phyloP scores from a whole-genome alignment of 2,797 vertebrate genomes.

The Falco peregrinus region DNA sequence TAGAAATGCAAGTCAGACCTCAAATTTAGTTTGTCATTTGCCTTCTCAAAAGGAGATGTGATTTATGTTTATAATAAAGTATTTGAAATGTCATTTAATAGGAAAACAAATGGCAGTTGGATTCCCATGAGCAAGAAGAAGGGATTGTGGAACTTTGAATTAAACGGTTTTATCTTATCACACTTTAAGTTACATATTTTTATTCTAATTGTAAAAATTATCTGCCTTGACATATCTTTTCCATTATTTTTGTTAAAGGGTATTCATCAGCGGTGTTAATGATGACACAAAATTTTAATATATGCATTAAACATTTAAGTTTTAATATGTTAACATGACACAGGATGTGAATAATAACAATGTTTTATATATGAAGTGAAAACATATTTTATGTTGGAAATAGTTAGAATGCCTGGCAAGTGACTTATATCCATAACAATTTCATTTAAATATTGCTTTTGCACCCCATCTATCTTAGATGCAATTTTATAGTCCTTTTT shows the following conservation, averaged over 20 bases:
- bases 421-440: constrained; percentile 87
- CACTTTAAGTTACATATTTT: constrained; percentile 76
- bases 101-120: constrained; percentile 76
- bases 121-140: constrained; percentile 58
- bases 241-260: constrained; percentile 76
- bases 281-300: constrained; percentile 83
- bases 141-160: constrained; percentile 64
- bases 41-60: constrained; percentile 76
- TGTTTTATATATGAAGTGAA: constrained; percentile 86
- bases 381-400: constrained; percentile 86
- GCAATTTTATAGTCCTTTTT: constrained; percentile 91
- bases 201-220: constrained; percentile 82
- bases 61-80: constrained; percentile 82
- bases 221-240: constrained; percentile 76
- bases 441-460: constrained; percentile 93
- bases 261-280: constrained; percentile 81
- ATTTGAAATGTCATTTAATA: constrained; percentile 81
- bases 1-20: constrained; percentile 70
- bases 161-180: constrained; percentile 72
- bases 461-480: constrained; percentile 89
- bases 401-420: constrained; percentile 81
- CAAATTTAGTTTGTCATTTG: constrained; percentile 77
- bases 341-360: constrained; percentile 84
- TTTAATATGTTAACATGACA: constrained; percentile 84
- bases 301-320: constrained; percentile 86